These are phyloP conservation scores for Poeciliopsis gracilis DNA, from an alignment of 2,797 vertebrate genomes.

Conservation along the genomic window DNA sequence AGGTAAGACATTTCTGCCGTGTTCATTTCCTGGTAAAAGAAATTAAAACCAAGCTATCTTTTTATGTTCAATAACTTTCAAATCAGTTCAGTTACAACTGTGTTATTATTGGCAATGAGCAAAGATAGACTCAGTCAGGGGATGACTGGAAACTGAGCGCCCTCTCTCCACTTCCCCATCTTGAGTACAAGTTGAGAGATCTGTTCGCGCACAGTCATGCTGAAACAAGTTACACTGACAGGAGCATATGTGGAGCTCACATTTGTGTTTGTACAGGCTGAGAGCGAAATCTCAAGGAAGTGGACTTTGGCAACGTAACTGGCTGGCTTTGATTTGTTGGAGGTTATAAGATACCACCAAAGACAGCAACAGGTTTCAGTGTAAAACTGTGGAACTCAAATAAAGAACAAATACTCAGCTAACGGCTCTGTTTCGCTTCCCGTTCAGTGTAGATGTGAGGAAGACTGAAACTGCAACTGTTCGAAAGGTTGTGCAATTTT, in stretches of 20 bases:
- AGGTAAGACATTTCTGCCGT: slow-evolving; percentile 73
- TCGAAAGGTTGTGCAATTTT: slow-evolving; percentile 60
- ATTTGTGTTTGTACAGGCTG: slow-evolving; percentile 51
- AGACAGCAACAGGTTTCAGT: slow-evolving; percentile 2
- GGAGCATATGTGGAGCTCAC: slow-evolving; percentile 42
- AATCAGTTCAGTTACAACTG: slow-evolving; percentile 5
- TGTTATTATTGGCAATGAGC: background rate
- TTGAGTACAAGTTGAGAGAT: slow-evolving; percentile 31
- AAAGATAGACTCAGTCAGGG: slow-evolving; percentile 2
- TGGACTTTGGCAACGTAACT: slow-evolving; percentile 56
- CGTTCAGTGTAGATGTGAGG: slow-evolving; percentile 53
- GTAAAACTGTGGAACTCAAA: background rate
- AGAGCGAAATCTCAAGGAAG: slow-evolving; percentile 36
- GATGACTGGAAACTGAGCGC: slow-evolving; percentile 46
- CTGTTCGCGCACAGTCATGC: slow-evolving; percentile 51
- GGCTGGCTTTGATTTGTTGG: slow-evolving; percentile 42
- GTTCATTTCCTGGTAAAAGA: slow-evolving; percentile 16
- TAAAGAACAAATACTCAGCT: slow-evolving; percentile 1
- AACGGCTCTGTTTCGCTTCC: slow-evolving; percentile 81
- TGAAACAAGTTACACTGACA: slow-evolving; percentile 62
- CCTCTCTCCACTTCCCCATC: slow-evolving; percentile 61
- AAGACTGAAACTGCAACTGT: slow-evolving; percentile 50
- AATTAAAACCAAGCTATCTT: background rate
- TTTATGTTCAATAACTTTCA: background rate
- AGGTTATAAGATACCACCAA: background rate